Base-by-base conservation (phyloP, 2,888 invertebrate genomes). In the Lochmaea crataegi region DNA sequence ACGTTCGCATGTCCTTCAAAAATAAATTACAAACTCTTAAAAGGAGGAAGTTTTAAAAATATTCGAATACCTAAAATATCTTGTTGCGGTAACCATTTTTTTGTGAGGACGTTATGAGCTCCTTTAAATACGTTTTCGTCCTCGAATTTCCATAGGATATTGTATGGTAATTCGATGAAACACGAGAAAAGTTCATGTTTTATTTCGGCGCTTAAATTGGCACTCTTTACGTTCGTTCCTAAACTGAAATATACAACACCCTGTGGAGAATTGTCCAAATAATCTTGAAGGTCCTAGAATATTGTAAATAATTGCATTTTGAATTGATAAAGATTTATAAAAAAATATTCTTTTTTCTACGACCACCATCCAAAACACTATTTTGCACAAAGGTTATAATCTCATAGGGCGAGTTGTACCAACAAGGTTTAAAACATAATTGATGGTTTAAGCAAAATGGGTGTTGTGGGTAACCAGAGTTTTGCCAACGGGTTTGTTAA, bases 51-150 rank as follows among this genome's bases (percentile, higher is more conserved):
- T 32, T 0, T 32, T 32, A 5, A 32, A 32, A 32, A 32, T 32
- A 32, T 32, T 22, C 22, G 2, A 11, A 16, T 83, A 87, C 87
- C 86, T 72, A 88, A 80, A 71, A 88, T 78, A 75, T 87, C 87
- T 73, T 86, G 85, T 78, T 88, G 89, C 0, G 88, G 88, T 22
- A 88, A 80, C 88, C 88, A 89, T 76, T 87, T 87, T 48, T 78
- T 80, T 14, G 85, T 82, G 72, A 85, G 83, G 2, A 89, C 83
- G 78, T 87, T 86, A 41, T 81, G 72, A 12, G 86, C 84, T 78
- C 84, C 80, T 41, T 82, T 82, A 12, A 68, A 64, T 14, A 74
- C 70, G 48, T 82, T 68, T 22, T 84, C 84, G 0, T 80, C 80
- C 77, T 88, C 88, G 83, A 84, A 88, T 80, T 88, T 88, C 87